Evolutionary conservation across 2,113 vertebrate genomes (phyloP), one percentile per base, ranked within the genome.

Genomic region (Bostrychus sinensis): DNA sequence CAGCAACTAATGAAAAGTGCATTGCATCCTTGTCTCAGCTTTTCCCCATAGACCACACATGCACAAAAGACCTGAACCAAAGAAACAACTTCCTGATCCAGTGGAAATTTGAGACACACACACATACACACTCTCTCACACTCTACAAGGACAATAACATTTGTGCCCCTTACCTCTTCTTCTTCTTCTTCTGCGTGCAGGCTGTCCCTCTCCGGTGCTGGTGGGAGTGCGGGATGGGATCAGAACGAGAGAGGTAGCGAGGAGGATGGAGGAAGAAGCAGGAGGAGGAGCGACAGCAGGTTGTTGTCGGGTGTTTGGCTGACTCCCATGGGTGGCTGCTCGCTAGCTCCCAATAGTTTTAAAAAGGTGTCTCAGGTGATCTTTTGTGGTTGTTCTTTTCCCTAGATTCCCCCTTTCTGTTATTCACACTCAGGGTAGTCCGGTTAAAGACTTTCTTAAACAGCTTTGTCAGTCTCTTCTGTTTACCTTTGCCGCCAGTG

Each of bases 211-310:
- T 83, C 70, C 70, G 74, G 62, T 46, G 68, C 73, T 61, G 22
- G 22, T 48, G 77, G 74, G 77, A 89, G 76, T 75, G 77, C 87
- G 73, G 77, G 84, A 86, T 79, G 77, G 81, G 82, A 90, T 87
- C 80, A 88, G 48, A 81, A 83, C 82, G 83, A 85, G 82, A 72
- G 84, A 83, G 73, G 65, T 70, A 81, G 83, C 13, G 65, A 79
- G 75, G 80, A 78, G 75, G 83, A 78, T 65, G 66, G 80, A 75
- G 28, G 57, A 66, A 70, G 68, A 80, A 81, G 70, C 62, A 61
- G 59, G 81, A 87, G 85, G 86, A 89, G 88, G 86, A 87, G 89
- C 84, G 55, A 85, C 77, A 74, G 84, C 87, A 85, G 86, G 84
- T 87, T 86, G 85, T 82, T 88, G 78, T 83, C 34, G 70, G 83